Evolutionary conservation across 2,888 invertebrate genomes (phyloP), one percentile per base, ranked within the genome.

Genomic region (Gisinianus flammeolus): DNA sequence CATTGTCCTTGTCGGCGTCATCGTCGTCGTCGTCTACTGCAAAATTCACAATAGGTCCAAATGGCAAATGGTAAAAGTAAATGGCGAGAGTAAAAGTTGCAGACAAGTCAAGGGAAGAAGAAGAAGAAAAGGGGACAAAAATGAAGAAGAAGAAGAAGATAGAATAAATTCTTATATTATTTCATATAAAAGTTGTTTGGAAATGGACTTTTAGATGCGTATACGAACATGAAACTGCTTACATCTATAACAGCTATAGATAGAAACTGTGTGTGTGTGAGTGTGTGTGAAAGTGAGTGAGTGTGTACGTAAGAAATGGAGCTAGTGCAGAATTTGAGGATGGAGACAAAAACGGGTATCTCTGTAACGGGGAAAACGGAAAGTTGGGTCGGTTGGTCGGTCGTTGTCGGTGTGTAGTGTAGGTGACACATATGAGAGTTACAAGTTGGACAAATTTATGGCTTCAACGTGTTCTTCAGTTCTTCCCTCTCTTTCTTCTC

Each of bases 401-500:
- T 31, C 72, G 71, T 56, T 24, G 1, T 64, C 64, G 64, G 64
- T 64, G 26, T 58, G 72, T 44, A 12, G 54, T 74, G 73, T 74
- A 69, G 78, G 74, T 78, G 78, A 78, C 78, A 78, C 74, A 74
- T 71, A 78, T 52, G 69, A 78, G 74, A 78, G 69, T 70, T 74
- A 78, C 74, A 78, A 78, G 54, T 78, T 74, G 54, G 78, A 78
- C 74, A 78, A 78, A 78, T 78, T 78, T 78, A 78, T 78, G 78
- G 64, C 62, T 78, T 74, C 74, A 74, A 78, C 78, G 78, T 74
- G 74, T n/a, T n/a, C n/a, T n/a, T n/a, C n/a, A n/a, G n/a, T n/a
- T n/a, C n/a, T n/a, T n/a, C n/a, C n/a, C n/a, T n/a, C n/a, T n/a
- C n/a, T n/a, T n/a, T n/a, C n/a, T n/a, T n/a, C n/a, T n/a, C n/a